A percentile compares a stretch with the other conserved stretches of the same genome.
Evolutionary conservation across 2,113 vertebrate genomes (phyloP).

Genomic region (Dendropsophus ebraccatus): DNA sequence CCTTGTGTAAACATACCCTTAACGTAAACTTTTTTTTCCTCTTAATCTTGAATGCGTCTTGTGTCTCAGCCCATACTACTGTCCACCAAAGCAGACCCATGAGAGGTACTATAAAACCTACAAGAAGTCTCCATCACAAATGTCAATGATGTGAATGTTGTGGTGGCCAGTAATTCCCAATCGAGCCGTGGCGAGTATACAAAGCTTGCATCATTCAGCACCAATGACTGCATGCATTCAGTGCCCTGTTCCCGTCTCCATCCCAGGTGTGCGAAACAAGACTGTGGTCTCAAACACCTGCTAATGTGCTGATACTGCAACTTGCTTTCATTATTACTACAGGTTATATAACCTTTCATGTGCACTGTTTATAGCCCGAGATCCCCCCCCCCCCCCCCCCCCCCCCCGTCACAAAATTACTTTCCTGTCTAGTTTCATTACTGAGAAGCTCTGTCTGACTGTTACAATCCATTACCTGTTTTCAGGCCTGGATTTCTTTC

Average conservation of each 20-base stretch:
- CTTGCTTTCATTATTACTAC: constrained; percentile 40
- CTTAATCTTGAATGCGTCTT: not conserved
- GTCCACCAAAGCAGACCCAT: not conserved
- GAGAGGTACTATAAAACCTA: too few species aligned
- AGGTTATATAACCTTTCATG: constrained; percentile 35
- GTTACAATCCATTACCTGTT: constrained; percentile 15
- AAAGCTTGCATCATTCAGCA: not conserved
- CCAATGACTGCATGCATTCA: constrained; percentile 31
- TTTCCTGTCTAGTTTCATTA: constrained; percentile 41
- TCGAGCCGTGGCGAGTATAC: not conserved
- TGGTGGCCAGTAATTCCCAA: not conserved
- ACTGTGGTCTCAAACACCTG: constrained; percentile 45
- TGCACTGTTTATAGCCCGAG: constrained; percentile 35
- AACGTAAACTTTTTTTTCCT: too few species aligned
- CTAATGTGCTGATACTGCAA: constrained; percentile 51
- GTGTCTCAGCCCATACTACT: not conserved
- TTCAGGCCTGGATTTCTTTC: not conserved
- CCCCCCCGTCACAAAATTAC: constrained; percentile 16
- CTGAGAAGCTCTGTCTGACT: constrained; percentile 25
- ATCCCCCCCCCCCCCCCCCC: too few species aligned
- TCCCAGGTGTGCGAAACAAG: constrained; percentile 36
- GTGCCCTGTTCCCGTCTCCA: not conserved
- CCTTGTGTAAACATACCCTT: too few species aligned
- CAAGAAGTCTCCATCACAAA: not conserved
- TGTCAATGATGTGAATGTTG: not conserved